Evolutionary conservation across 2,888 invertebrate species (phyloP).

Genomic region (Rhodophaea formosa): DNA sequence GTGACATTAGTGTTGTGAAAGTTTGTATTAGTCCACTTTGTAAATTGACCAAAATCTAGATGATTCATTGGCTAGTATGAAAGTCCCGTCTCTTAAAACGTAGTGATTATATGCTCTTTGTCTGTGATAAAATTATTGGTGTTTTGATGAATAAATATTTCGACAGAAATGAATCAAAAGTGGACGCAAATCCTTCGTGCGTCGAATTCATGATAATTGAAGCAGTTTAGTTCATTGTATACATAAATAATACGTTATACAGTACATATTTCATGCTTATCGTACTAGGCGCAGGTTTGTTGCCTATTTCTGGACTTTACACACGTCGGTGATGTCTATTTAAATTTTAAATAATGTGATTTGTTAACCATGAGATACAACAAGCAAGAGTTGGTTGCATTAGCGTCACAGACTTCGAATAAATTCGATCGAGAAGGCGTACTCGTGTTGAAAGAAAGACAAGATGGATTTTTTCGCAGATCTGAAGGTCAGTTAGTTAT

Average conservation of each 20-base stretch:
- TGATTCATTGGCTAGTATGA: too few relatives aligned
- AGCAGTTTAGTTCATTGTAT: neutral
- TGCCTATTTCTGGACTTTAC: neutral
- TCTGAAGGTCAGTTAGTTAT: conserved; percentile 91
- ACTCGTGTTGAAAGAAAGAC: conserved; percentile 91
- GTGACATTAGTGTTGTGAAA: too few relatives aligned
- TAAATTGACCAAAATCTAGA: too few relatives aligned
- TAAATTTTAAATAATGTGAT: conserved; percentile 27
- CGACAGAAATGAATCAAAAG: neutral
- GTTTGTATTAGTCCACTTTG: too few relatives aligned
- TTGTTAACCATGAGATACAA: conserved; percentile 90
- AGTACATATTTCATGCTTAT: neutral
- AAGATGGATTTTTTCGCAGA: conserved; percentile 95
- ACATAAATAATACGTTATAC: conserved; percentile 9
- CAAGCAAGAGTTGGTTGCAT: conserved; percentile 90
- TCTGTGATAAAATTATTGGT: neutral
- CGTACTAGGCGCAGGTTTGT: neutral
- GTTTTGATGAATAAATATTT: neutral
- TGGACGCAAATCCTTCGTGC: neutral
- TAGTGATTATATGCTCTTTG: too few relatives aligned
- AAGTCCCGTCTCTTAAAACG: too few relatives aligned
- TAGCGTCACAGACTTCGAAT: conserved; percentile 92
- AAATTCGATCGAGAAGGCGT: conserved; percentile 96
- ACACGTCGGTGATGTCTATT: neutral
- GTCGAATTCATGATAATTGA: neutral